These are phyloP conservation scores for Trichonephila clavipes DNA, from an alignment of 1,140 invertebrate genomes.

Conservation along the genomic window DNA sequence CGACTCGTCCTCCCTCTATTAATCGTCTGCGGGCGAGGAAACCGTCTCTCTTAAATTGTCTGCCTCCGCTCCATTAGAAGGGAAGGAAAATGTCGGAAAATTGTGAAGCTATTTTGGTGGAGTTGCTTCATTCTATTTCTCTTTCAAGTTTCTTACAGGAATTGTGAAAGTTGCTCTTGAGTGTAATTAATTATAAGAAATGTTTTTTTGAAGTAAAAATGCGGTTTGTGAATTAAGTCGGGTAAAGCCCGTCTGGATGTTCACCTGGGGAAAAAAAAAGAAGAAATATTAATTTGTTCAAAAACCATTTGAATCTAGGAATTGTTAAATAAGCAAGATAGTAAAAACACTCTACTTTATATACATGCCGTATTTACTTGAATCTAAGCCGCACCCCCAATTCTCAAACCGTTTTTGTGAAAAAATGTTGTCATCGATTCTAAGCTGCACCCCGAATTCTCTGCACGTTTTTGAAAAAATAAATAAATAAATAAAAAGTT, in stretches of 20 bases:
- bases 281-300: no score
- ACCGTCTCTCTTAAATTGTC: background rate
- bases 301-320: no score
- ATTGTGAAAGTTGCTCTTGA: background rate
- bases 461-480: no score
- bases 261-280: no score
- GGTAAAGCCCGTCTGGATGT: background rate
- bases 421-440: no score
- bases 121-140: background rate
- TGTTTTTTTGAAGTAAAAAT: background rate
- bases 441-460: no score
- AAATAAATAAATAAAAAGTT: no score
- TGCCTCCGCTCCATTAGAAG: background rate
- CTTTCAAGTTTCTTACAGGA: background rate
- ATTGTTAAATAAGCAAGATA: no score
- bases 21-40: background rate
- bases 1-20: slow-evolving; percentile 13
- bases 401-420: no score
- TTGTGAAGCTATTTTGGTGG: background rate
- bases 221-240: background rate
- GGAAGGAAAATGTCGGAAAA: background rate
- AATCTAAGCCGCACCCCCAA: no score
- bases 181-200: background rate
- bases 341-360: no score
- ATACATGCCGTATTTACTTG: no score